phyloP scores from a whole-genome alignment of 2,888 invertebrate species.

The Ophraella communa region DNA sequence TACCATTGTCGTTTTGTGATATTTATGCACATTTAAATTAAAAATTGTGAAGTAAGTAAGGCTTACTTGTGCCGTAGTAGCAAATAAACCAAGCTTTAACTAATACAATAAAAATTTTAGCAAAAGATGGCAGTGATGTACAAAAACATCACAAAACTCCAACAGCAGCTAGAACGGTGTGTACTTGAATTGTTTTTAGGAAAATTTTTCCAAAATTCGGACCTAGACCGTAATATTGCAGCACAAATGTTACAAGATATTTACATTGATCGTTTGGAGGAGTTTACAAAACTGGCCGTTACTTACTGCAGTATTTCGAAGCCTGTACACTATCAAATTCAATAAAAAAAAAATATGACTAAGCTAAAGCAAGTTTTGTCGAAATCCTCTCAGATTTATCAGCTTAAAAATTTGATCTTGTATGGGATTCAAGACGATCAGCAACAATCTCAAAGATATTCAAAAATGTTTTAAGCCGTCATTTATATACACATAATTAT shows the following conservation, averaged over 20 bases:
- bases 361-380: constrained; percentile 28
- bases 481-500: constrained; percentile 39
- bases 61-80: too few species aligned
- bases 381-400: constrained; percentile 7
- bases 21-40: too few species aligned
- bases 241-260: constrained; percentile 48
- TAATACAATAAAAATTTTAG: too few species aligned
- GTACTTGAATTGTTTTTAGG: not conserved
- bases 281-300: constrained; percentile 36
- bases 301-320: constrained; percentile 22
- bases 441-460: constrained; percentile 38
- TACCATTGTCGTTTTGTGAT: too few species aligned
- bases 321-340: too few species aligned
- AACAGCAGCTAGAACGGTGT: too few species aligned
- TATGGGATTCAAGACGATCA: constrained; percentile 37
- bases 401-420: constrained; percentile 33
- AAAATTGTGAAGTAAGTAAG: too few species aligned
- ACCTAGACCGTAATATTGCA: constrained; percentile 49
- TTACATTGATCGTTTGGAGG: constrained; percentile 41
- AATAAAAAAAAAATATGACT: constrained; percentile 11
- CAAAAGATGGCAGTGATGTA: too few species aligned
- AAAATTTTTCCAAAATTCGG: constrained; percentile 1
- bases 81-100: too few species aligned
- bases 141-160: too few species aligned
- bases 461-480: constrained; percentile 39